Percentiles rank a stretch among this genome's conserved stretches.
These are phyloP conservation scores for Pogonocherus hispidulus DNA, from an alignment of 2,888 invertebrate genomes.

Conservation along the genomic window DNA sequence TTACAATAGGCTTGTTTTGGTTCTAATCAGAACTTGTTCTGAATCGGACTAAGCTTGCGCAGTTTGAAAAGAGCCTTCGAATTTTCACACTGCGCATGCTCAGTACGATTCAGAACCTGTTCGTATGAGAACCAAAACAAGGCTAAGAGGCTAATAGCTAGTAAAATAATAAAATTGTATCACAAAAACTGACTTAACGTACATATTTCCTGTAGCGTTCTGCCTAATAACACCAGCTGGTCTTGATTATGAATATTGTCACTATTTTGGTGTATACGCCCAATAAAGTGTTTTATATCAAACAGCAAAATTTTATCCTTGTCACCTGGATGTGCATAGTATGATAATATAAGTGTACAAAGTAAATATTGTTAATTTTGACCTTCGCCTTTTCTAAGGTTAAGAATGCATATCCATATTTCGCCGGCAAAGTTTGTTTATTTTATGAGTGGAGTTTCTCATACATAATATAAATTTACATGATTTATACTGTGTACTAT, in stretches of 20 bases:
- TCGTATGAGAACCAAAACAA: no score
- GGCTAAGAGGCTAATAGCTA: no score
- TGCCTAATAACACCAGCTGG: neutral
- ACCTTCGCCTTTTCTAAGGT: conserved; percentile 7
- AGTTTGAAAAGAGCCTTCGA: no score
- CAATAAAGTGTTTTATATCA: neutral
- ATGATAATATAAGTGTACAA: neutral
- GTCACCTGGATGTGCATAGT: neutral
- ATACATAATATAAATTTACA: conserved; percentile 1
- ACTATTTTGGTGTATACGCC: neutral
- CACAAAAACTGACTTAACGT: no score
- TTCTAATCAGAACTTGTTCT: no score
- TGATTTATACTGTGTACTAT: neutral
- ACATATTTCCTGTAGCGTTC: neutral
- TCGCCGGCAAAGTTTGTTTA: conserved; percentile 1
- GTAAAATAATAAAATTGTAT: no score
- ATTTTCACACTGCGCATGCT: no score
- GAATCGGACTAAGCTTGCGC: no score
- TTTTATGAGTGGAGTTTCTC: conserved; percentile 3
- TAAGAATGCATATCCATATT: conserved; percentile 7
- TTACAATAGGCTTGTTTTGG: no score
- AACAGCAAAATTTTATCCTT: neutral
- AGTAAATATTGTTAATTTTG: neutral
- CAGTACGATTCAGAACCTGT: no score
- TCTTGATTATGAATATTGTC: neutral